Percentiles rank a stretch among this genome's conserved stretches.
Conservation (phyloP, 1,140 invertebrate species). For the Cepaea nemoralis region DNA sequence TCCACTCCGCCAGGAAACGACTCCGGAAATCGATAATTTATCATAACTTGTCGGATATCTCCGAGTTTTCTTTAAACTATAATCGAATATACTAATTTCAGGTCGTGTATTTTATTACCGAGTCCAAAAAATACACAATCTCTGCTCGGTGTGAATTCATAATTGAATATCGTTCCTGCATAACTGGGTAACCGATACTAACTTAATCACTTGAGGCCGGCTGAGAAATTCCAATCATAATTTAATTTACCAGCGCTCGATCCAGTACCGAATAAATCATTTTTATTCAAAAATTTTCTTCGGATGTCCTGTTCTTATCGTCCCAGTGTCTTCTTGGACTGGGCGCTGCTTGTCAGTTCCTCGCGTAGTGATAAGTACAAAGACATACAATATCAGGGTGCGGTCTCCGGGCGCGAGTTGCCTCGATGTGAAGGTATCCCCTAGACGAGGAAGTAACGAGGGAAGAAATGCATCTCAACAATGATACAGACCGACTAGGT, state of each 20-base stretch:
- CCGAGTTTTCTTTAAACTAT: background rate
- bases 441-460: background rate
- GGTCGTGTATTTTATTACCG: slow-evolving; percentile 14
- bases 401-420: background rate
- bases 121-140: background rate
- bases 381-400: background rate
- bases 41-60: too few relatives aligned
- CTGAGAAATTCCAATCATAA: slow-evolving; percentile 25
- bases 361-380: background rate
- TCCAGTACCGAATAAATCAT: slow-evolving; percentile 19
- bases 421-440: background rate
- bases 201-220: slow-evolving; percentile 2
- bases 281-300: background rate
- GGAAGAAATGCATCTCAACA: slow-evolving; percentile 19
- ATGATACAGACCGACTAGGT: slow-evolving; percentile 32
- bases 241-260: slow-evolving; percentile 21
- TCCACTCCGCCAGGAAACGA: too few relatives aligned
- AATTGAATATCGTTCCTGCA: slow-evolving; percentile 17
- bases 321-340: background rate
- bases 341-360: background rate
- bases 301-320: background rate
- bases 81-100: slow-evolving; percentile 25
- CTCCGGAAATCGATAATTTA: too few relatives aligned
- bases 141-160: background rate
- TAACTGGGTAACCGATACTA: slow-evolving; percentile 31